Base-by-base conservation (phyloP, 2,113 vertebrate genomes). In the Anguilla japonica region DNA sequence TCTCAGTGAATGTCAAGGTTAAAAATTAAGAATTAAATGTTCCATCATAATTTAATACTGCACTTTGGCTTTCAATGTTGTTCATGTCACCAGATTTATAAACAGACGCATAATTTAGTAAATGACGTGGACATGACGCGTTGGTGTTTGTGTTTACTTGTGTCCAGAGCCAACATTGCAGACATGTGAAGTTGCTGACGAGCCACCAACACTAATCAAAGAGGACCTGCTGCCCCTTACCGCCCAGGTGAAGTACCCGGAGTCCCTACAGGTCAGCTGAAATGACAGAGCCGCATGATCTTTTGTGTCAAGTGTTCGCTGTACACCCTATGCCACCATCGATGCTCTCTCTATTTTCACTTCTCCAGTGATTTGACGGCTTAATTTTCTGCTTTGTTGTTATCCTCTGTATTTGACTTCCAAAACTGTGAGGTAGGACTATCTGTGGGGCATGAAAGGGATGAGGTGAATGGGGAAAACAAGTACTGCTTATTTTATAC, bases 181-280 rank as follows among this genome's bases (percentile, higher is more conserved):
- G 89, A 93, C 95, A 50, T 95, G 96, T 0, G 96, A 98, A 93
- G 94, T 97, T 39, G 95, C 96, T 40, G 97, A 98, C 1, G 97
- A 97, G 90, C 97, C 97, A 82, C 97, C 97, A 1, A 97, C 96
- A 84, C 96, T 98, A 79, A 97, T 97, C 2, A 98, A 98, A 93
- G 97, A 98, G 92, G 97, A 97, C 63, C 96, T 97, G 0, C 94
- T 96, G 53, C 96, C 96, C 0, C 89, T 95, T 34, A 94, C 94
- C 88, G 92, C 94, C 90, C 96, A 96, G 96, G 97, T 97, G 93
- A 94, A 90, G 39, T 43, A 41, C 50, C 20, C 7, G 40, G 29
- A 34, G 6, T 40, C 29, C 29, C 13, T 29, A 41, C 8, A 60
- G 14, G 20, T 81, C 46, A 1, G 43, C 43, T 46, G 43, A 46